A percentile compares a stretch with the other conserved stretches of the same genome.
These are phyloP conservation scores for Paralichthys olivaceus DNA, from an alignment of 2,113 vertebrate species.

Conservation along the genomic window DNA sequence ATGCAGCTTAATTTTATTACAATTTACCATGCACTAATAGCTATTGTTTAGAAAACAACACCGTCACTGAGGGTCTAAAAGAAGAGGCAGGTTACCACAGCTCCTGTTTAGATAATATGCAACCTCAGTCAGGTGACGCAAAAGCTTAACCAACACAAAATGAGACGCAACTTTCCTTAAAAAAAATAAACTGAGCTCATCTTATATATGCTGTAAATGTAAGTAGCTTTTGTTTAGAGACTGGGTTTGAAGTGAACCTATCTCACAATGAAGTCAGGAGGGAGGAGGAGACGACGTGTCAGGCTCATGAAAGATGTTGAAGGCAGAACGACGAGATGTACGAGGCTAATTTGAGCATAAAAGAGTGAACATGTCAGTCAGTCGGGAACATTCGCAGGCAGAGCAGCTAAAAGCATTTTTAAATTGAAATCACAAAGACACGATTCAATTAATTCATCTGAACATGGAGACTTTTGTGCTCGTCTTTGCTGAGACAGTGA, in stretches of 20 bases:
- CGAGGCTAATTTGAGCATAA: not conserved
- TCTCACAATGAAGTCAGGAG: not conserved
- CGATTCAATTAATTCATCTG: constrained; percentile 2
- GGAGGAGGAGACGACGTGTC: constrained; percentile 3
- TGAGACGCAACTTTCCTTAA: too few relatives aligned
- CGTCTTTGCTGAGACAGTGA: too few relatives aligned
- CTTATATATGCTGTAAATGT: too few relatives aligned
- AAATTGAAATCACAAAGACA: not conserved
- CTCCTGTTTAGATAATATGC: constrained; percentile 14
- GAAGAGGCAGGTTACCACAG: too few relatives aligned
- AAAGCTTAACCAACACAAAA: too few relatives aligned
- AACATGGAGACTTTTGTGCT: not conserved
- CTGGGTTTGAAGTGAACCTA: not conserved
- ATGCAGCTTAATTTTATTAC: too few relatives aligned
- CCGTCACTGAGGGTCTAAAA: not conserved
- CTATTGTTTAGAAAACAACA: not conserved
- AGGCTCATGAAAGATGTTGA: not conserved
- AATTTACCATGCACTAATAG: not conserved
- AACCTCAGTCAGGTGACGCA: too few relatives aligned
- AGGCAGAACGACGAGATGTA: not conserved
- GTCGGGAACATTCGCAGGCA: not conserved
- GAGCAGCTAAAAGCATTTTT: constrained; percentile 16
- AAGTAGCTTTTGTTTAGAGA: too few relatives aligned
- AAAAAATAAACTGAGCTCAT: too few relatives aligned
- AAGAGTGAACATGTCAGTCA: constrained; percentile 7